Evolutionary conservation across 2,113 vertebrate species (phyloP).

Genomic region (Boleophthalmus pectinirostris): DNA sequence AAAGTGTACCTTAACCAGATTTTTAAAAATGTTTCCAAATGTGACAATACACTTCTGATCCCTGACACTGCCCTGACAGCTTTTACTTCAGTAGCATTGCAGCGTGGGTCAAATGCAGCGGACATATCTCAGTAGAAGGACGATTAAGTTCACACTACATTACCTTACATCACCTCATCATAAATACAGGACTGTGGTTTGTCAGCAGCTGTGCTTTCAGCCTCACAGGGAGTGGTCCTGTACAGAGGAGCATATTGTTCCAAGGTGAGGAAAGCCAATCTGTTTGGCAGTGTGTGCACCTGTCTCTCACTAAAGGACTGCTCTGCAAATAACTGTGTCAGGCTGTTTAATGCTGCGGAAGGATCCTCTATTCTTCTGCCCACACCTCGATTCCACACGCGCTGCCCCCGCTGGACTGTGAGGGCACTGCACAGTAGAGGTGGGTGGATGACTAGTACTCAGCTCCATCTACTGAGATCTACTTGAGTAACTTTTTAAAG

Average conservation of each 20-base stretch:
- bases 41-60: no score
- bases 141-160: not conserved
- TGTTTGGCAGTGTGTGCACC: constrained; percentile 67
- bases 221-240: constrained; percentile 17
- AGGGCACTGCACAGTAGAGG: not conserved
- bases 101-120: no score
- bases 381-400: constrained; percentile 16
- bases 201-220: not conserved
- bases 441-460: no score
- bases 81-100: no score
- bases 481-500: no score
- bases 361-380: not conserved
- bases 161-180: not conserved
- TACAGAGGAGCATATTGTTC: constrained; percentile 57
- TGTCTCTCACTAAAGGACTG: constrained; percentile 65
- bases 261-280: constrained; percentile 63
- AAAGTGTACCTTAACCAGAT: no score
- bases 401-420: not conserved
- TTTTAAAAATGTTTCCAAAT: no score
- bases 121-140: not conserved
- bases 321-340: constrained; percentile 68
- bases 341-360: constrained; percentile 32
- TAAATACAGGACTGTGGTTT: not conserved
- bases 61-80: no score
- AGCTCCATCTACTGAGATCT: no score